phyloP scores from a whole-genome alignment of 2,888 invertebrate species.

The Morinoia aosen region DNA sequence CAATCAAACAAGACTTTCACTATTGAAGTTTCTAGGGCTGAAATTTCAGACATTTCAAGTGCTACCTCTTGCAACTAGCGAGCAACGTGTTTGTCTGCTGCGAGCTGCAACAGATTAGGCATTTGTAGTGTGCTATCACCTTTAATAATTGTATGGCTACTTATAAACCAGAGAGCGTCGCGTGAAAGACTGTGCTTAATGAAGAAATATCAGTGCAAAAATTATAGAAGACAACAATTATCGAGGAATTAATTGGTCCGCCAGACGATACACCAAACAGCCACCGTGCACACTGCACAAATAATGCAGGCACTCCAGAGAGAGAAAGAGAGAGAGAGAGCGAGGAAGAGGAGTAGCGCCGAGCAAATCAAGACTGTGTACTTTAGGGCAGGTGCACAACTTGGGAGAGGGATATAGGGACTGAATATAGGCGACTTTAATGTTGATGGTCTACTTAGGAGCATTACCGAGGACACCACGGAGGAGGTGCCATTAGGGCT shows the following conservation, averaged over 20 bases:
- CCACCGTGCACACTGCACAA: neutral
- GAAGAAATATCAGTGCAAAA: neutral
- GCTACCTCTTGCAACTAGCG: too few relatives aligned
- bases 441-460: constrained; percentile 37
- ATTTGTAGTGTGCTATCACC: neutral
- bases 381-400: neutral
- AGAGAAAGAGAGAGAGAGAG: neutral
- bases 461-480: constrained; percentile 21
- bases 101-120: neutral
- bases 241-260: neutral
- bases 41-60: neutral
- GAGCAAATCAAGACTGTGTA: neutral
- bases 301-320: neutral
- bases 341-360: neutral
- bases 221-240: neutral
- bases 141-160: neutral
- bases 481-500: constrained; percentile 25
- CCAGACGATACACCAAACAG: neutral
- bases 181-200: neutral
- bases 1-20: neutral
- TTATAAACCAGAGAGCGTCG: neutral
- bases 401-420: neutral
- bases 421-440: neutral
- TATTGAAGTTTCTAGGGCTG: neutral
- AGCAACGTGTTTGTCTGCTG: neutral